Percentiles rank a stretch among this genome's conserved stretches.
These are phyloP conservation scores for Drosophila jambulina DNA, from an alignment of 1,140 invertebrate species.

Conservation along the genomic window DNA sequence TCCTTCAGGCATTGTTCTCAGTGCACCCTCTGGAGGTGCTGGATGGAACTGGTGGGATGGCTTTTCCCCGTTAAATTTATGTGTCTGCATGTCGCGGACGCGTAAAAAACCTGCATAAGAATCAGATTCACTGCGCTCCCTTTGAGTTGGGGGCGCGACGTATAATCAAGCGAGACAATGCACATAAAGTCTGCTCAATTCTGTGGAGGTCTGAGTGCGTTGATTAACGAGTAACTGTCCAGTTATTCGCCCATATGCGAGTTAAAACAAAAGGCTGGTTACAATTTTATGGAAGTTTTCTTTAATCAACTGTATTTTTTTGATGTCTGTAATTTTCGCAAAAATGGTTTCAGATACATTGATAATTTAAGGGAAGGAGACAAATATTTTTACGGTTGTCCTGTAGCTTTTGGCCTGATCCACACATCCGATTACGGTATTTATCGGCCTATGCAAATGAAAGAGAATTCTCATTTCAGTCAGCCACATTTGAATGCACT, in stretches of 20 bases:
- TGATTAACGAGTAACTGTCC: conserved; percentile 53
- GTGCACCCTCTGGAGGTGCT: conserved; percentile 12
- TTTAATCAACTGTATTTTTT: background rate
- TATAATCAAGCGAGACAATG: conserved; percentile 81
- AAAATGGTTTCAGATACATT: background rate
- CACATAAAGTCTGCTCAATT: conserved; percentile 59
- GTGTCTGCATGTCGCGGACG: conserved; percentile 74
- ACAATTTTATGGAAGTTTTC: background rate
- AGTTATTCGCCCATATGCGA: background rate
- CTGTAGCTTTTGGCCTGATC: conserved; percentile 8
- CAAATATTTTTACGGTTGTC: background rate
- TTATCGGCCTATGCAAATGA: conserved; percentile 55
- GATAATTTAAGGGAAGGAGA: background rate
- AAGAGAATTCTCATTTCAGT: conserved; percentile 32
- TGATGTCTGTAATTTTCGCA: background rate
- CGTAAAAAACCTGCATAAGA: conserved; percentile 72
- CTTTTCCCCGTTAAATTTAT: conserved; percentile 64
- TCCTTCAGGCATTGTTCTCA: conserved; percentile 41
- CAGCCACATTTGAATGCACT: conserved; percentile 43
- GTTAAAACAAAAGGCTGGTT: background rate
- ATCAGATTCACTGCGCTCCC: conserved; percentile 55
- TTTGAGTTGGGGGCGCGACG: conserved; percentile 38
- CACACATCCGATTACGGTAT: conserved; percentile 45
- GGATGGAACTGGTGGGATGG: conserved; percentile 3
- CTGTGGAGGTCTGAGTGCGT: conserved; percentile 42